These are phyloP conservation scores for Cryptophagus acutangulus DNA, from an alignment of 2,888 invertebrate species.

Conservation along the genomic window DNA sequence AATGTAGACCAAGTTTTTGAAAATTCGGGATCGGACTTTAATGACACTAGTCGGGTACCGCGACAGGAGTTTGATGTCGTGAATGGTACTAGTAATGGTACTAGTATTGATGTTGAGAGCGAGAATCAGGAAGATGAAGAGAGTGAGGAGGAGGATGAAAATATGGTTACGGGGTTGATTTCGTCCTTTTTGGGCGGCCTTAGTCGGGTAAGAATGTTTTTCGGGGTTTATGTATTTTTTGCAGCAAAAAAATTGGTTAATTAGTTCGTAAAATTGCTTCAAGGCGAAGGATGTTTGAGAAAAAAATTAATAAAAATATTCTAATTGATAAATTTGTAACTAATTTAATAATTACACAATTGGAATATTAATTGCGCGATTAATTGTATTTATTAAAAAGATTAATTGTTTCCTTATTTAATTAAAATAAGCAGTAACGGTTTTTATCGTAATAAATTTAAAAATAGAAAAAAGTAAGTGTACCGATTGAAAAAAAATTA, in stretches of 20 bases:
- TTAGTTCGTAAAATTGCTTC: no score
- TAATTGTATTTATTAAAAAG: no score
- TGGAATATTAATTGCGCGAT: no score
- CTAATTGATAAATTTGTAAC: no score
- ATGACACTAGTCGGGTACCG: slow-evolving; percentile 16
- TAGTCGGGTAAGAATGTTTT: slow-evolving; percentile 38
- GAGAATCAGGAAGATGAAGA: slow-evolving; percentile 30
- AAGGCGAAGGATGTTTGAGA: no score
- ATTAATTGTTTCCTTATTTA: slow-evolving; percentile 2
- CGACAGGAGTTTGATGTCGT: slow-evolving; percentile 26
- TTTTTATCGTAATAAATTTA: no score
- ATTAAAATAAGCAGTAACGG: neutral
- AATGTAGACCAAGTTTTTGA: neutral
- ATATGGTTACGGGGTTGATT: slow-evolving; percentile 42
- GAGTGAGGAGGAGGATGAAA: slow-evolving; percentile 40
- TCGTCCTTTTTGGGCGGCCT: slow-evolving; percentile 45
- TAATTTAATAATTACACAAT: no score
- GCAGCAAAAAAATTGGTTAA: slow-evolving; percentile 1
- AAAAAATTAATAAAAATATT: no score
- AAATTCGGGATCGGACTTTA: neutral
- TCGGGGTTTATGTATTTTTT: neutral
- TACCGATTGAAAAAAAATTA: neutral
- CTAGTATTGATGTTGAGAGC: slow-evolving; percentile 14
- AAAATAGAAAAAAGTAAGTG: no score
- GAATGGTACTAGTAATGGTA: slow-evolving; percentile 5